These are phyloP conservation scores for Sisor rabdophorus DNA, from an alignment of 2,113 vertebrate species.

Conservation along the genomic window DNA sequence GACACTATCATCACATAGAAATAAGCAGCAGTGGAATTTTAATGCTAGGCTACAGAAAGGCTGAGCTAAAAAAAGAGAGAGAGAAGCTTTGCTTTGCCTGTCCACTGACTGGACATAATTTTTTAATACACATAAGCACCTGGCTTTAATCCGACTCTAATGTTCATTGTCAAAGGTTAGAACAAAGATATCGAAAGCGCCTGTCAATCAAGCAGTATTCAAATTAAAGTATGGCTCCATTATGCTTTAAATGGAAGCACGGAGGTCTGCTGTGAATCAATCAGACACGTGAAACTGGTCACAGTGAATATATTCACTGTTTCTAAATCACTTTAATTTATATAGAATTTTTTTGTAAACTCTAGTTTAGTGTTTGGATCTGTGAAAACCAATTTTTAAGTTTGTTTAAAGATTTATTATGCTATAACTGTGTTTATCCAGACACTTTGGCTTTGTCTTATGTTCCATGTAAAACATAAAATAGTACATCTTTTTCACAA, in stretches of 20 bases:
- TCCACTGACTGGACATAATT: constrained; percentile 71
- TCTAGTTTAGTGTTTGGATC: too few species aligned
- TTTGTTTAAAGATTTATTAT: too few species aligned
- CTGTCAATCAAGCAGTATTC: constrained; percentile 73
- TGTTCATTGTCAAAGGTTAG: constrained; percentile 77
- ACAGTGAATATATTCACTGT: constrained; percentile 61
- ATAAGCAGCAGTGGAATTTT: constrained; percentile 62
- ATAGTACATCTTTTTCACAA: too few species aligned
- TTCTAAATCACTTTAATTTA: neutral
- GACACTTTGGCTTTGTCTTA: too few species aligned
- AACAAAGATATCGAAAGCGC: constrained; percentile 73
- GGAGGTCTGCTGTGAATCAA: constrained; percentile 69
- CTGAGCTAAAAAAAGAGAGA: constrained; percentile 24
- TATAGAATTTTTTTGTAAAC: neutral
- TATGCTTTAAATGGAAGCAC: constrained; percentile 70
- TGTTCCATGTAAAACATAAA: too few species aligned
- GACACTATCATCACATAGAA: constrained; percentile 61
- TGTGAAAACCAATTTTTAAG: too few species aligned
- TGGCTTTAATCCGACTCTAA: constrained; percentile 74
- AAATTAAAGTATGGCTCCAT: constrained; percentile 77
- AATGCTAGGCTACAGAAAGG: constrained; percentile 53
- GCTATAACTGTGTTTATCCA: too few species aligned
- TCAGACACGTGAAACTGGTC: constrained; percentile 70
- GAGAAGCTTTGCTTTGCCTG: constrained; percentile 58
- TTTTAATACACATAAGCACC: constrained; percentile 76